phyloP scores from a whole-genome alignment of 2,797 vertebrate genomes.

The Gouania willdenowi region DNA sequence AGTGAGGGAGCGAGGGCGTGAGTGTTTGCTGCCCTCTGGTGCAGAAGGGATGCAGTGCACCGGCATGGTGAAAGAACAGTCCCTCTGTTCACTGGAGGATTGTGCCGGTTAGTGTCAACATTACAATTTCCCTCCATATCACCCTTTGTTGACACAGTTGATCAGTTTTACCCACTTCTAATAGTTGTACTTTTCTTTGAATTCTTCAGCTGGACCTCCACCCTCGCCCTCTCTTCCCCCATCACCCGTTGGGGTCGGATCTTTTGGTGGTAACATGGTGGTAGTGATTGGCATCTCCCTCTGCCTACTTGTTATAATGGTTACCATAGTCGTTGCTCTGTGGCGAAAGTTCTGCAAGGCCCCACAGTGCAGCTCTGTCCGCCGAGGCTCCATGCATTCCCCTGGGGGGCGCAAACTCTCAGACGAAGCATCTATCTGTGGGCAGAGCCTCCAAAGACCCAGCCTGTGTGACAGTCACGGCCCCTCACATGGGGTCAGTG shows the following conservation, averaged over 20 bases:
- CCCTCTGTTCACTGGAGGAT: conserved; percentile 88
- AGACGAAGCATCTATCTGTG: conserved; percentile 89
- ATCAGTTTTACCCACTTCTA: background rate
- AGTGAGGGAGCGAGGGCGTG: conserved; percentile 82
- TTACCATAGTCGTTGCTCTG: conserved; percentile 86
- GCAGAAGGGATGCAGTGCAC: conserved; percentile 73
- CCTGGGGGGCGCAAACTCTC: conserved; percentile 85
- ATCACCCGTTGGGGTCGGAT: conserved; percentile 9
- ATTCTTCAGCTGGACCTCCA: conserved; percentile 27
- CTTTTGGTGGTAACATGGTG: conserved; percentile 82
- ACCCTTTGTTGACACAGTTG: background rate
- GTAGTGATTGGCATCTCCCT: conserved; percentile 87
- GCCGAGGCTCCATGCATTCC: conserved; percentile 78
- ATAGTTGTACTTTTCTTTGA: conserved; percentile 3
- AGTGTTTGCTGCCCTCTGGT: conserved; percentile 80
- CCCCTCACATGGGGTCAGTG: conserved; percentile 42
- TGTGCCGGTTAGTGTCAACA: conserved; percentile 79
- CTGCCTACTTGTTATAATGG: conserved; percentile 87
- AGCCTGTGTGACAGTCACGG: conserved; percentile 79
- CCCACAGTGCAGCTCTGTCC: conserved; percentile 79
- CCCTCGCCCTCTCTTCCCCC: conserved; percentile 52
- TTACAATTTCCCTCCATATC: background rate
- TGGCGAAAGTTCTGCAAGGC: conserved; percentile 87
- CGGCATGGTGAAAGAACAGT: conserved; percentile 81
- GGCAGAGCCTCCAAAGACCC: conserved; percentile 79